A percentile compares a stretch with the other conserved stretches of the same genome.
Evolutionary conservation across 2,888 invertebrate species (phyloP).

Genomic region (Scaeva pyrastri): DNA sequence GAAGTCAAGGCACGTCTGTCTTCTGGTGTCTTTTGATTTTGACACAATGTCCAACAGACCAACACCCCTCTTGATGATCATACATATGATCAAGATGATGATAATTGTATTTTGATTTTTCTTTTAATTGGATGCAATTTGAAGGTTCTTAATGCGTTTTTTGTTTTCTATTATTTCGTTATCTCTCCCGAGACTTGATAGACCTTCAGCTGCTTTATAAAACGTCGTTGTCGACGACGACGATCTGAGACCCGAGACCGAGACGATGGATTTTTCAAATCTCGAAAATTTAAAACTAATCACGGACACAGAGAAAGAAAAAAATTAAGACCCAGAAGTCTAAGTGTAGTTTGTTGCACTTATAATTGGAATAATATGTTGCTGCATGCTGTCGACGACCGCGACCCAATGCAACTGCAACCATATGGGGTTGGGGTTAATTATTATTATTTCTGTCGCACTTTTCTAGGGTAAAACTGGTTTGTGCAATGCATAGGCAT

Average conservation of each 20-base stretch:
- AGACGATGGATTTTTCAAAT: constrained; percentile 53
- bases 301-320: constrained; percentile 35
- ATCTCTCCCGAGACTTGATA: constrained; percentile 41
- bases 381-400: constrained; percentile 33
- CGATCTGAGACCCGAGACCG: no score
- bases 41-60: constrained; percentile 28
- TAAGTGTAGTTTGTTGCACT: constrained; percentile 52
- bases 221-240: neutral
- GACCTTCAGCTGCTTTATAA: constrained; percentile 59
- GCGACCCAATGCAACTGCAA: constrained; percentile 48
- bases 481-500: neutral
- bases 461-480: neutral
- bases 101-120: constrained; percentile 69
- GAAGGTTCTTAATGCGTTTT: constrained; percentile 11
- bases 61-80: constrained; percentile 36
- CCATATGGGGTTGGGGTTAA: constrained; percentile 65
- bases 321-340: constrained; percentile 2
- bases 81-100: constrained; percentile 27
- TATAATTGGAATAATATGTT: constrained; percentile 66
- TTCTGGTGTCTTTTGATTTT: neutral
- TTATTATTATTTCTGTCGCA: constrained; percentile 29
- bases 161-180: constrained; percentile 34
- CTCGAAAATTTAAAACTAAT: constrained; percentile 69
- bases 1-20: constrained; percentile 63
- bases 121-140: constrained; percentile 68